Evolutionary conservation across 2,888 invertebrate genomes (phyloP).

Genomic region (Eupithecia insigniata): DNA sequence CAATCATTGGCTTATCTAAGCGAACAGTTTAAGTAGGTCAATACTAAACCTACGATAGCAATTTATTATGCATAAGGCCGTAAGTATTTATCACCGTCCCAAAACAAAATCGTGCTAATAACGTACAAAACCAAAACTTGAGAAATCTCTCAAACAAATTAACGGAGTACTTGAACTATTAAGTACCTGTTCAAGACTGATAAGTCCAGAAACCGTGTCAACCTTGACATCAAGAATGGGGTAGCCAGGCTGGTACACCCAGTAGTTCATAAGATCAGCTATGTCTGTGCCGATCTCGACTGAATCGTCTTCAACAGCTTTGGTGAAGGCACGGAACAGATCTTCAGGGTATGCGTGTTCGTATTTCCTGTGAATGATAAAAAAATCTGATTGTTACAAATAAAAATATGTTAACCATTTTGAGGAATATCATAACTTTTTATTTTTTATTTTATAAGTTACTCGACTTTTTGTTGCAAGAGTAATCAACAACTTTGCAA

Average conservation of each 20-base stretch:
- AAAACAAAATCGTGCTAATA: neutral
- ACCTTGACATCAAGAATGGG: slow-evolving; percentile 83
- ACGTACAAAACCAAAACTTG: neutral
- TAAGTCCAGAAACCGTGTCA: slow-evolving; percentile 60
- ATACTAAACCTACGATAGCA: no score
- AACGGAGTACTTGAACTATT: neutral
- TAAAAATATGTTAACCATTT: no score
- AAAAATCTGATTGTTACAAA: neutral
- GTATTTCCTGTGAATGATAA: slow-evolving; percentile 56
- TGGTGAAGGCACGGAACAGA: slow-evolving; percentile 62
- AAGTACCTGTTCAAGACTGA: slow-evolving; percentile 66
- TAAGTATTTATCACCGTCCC: no score
- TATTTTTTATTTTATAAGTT: no score
- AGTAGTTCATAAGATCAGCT: slow-evolving; percentile 67
- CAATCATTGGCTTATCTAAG: no score
- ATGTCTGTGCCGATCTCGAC: slow-evolving; percentile 52
- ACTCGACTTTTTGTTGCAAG: no score
- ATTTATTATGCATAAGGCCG: no score
- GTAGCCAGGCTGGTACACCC: slow-evolving; percentile 86
- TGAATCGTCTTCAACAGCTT: slow-evolving; percentile 61
- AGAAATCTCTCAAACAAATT: neutral
- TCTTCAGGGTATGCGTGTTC: slow-evolving; percentile 69
- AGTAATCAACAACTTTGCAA: no score
- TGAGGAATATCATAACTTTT: no score
- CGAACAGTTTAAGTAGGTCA: no score